phyloP scores from a whole-genome alignment of 2,113 vertebrate genomes.

The Lichenostomus cassidix region DNA sequence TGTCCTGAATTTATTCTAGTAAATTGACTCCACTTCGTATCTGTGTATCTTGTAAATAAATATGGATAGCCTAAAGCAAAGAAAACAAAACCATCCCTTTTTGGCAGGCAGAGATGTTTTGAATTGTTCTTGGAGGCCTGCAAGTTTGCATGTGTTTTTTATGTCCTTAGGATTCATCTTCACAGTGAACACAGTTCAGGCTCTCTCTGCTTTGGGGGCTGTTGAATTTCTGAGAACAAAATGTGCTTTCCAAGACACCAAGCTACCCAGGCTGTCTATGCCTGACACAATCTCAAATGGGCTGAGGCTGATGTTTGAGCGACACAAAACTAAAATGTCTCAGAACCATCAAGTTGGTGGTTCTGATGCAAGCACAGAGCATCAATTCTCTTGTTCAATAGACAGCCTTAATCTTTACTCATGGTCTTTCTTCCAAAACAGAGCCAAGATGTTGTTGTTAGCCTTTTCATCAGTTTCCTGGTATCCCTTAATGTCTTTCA shows the following conservation, averaged over 20 bases:
- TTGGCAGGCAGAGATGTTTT: constrained; percentile 21
- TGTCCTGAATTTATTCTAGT: not conserved
- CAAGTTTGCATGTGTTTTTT: constrained; percentile 8
- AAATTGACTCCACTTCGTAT: not conserved
- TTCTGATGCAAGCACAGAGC: not conserved
- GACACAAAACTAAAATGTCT: not conserved
- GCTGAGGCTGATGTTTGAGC: not conserved
- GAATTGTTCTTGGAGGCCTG: constrained; percentile 5
- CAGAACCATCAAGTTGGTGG: not conserved
- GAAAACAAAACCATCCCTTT: not conserved
- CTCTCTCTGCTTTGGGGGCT: not conserved
- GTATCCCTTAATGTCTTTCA: not conserved
- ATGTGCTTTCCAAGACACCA: not conserved
- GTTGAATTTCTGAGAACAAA: not conserved
- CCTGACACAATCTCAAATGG: not conserved
- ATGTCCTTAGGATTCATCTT: not conserved
- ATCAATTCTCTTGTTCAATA: not conserved
- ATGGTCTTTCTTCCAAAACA: not conserved
- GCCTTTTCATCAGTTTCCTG: not conserved
- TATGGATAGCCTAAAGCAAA: not conserved
- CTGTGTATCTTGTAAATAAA: constrained; percentile 34
- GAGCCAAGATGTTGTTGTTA: not conserved
- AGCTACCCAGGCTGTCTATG: not conserved
- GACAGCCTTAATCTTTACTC: not conserved
- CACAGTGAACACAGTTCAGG: not conserved